Conservation (phyloP, 2,888 invertebrate genomes). For the Parasteatoda lunata region DNA sequence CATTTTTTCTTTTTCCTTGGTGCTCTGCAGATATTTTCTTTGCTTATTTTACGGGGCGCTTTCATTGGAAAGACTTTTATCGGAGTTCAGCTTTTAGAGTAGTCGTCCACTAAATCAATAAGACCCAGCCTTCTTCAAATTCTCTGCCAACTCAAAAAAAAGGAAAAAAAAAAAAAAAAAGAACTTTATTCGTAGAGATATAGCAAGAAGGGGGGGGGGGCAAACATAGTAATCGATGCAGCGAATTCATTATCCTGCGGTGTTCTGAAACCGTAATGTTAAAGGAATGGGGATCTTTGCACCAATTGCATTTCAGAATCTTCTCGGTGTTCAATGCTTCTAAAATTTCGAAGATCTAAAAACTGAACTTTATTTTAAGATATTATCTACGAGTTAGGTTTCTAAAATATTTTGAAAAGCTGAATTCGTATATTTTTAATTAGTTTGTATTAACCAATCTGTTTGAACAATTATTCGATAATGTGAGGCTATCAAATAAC, state of each 20-base stretch:
- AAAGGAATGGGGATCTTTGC: slow-evolving; percentile 5
- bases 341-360: neutral
- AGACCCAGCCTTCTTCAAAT: slow-evolving; percentile 35
- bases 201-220: slow-evolving; percentile 7
- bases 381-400: no score
- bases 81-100: slow-evolving; percentile 62
- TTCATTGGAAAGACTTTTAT: slow-evolving; percentile 63
- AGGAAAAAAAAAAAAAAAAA: slow-evolving; percentile 16
- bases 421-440: no score
- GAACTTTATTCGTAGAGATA: slow-evolving; percentile 33
- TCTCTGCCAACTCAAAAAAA: slow-evolving; percentile 4
- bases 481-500: no score
- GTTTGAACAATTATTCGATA: no score
- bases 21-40: slow-evolving; percentile 50
- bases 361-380: neutral
- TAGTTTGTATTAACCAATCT: no score
- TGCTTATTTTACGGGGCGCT: slow-evolving; percentile 59
- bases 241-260: slow-evolving; percentile 61
- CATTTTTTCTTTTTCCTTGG: slow-evolving; percentile 41
- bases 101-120: slow-evolving; percentile 66
- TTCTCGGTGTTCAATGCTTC: neutral
- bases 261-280: slow-evolving; percentile 42
- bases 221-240: slow-evolving; percentile 45
- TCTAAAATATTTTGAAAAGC: no score
- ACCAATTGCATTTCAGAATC: slow-evolving; percentile 23